A percentile compares a stretch with the other conserved stretches of the same genome.
phyloP scores from a whole-genome alignment of 1,140 invertebrate genomes.

The Papilio polytes region DNA sequence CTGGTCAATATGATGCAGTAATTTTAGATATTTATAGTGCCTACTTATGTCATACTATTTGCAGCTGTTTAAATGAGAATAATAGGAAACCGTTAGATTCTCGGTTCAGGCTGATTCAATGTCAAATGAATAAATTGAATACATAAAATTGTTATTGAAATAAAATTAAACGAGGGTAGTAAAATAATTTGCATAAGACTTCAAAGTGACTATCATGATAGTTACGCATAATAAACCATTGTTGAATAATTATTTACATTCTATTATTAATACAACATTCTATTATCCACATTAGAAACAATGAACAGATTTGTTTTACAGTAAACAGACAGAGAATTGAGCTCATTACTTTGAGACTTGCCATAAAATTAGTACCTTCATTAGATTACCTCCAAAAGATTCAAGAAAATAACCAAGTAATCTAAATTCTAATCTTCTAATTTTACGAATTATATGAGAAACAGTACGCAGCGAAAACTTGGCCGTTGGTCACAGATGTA shows the following conservation, averaged over 20 bases:
- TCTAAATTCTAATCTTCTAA: not conserved
- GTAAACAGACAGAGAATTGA: not conserved
- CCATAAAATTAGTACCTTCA: not conserved
- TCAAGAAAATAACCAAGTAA: not conserved
- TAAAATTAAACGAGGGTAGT: constrained; percentile 15
- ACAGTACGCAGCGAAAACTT: too few relatives aligned
- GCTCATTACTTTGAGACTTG: not conserved
- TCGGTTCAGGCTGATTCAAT: not conserved
- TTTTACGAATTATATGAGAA: not conserved
- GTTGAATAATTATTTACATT: constrained; percentile 4
- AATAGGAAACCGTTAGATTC: not conserved
- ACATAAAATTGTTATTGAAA: not conserved
- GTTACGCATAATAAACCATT: not conserved
- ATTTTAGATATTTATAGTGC: not conserved
- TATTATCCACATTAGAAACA: not conserved
- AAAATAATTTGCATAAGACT: constrained; percentile 14
- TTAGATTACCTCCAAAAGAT: constrained; percentile 1
- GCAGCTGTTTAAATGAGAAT: not conserved
- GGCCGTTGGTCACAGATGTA: not conserved
- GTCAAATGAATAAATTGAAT: not conserved
- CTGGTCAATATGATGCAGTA: not conserved
- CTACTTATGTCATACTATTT: not conserved
- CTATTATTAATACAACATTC: not conserved
- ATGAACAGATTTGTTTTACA: not conserved
- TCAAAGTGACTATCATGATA: not conserved